Evolutionary conservation across 2,888 invertebrate genomes (phyloP).

Genomic region (Melanophora roralis): DNA sequence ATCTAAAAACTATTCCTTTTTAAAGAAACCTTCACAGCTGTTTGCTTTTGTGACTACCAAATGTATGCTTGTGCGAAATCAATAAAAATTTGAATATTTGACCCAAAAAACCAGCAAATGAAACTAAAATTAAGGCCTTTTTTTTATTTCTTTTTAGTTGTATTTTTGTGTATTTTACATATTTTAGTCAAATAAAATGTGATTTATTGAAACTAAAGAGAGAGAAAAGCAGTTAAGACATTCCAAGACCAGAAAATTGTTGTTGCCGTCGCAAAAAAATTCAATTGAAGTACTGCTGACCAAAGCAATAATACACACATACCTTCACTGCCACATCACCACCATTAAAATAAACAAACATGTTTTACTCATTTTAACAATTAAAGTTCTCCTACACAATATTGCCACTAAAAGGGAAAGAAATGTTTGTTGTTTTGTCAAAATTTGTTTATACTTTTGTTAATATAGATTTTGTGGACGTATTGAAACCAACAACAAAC

Average conservation of each 20-base stretch:
- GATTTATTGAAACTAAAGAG: constrained; percentile 5
- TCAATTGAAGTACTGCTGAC: neutral
- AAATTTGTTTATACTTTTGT: too few species aligned
- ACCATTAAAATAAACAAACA: constrained; percentile 19
- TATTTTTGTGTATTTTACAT: neutral
- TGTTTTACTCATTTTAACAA: neutral
- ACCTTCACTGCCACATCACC: neutral
- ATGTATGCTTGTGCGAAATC: constrained; percentile 68
- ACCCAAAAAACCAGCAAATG: constrained; percentile 54
- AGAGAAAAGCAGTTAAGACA: neutral
- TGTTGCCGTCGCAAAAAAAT: constrained; percentile 25
- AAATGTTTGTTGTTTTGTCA: neutral
- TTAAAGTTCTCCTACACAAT: neutral
- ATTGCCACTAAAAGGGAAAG: neutral
- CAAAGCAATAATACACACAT: neutral
- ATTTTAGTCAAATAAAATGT: constrained; percentile 38
- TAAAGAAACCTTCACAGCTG: constrained; percentile 22
- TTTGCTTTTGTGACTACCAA: constrained; percentile 23
- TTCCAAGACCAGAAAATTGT: neutral
- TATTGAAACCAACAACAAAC: too few species aligned
- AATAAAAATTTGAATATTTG: constrained; percentile 76
- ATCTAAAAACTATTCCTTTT: neutral
- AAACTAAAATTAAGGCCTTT: constrained; percentile 50
- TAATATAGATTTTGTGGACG: too few species aligned
- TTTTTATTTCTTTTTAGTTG: constrained; percentile 23